A percentile compares a stretch with the other conserved stretches of the same genome.
phyloP scores from a whole-genome alignment of 2,797 vertebrate species.

The Sylvilagus floridanus region DNA sequence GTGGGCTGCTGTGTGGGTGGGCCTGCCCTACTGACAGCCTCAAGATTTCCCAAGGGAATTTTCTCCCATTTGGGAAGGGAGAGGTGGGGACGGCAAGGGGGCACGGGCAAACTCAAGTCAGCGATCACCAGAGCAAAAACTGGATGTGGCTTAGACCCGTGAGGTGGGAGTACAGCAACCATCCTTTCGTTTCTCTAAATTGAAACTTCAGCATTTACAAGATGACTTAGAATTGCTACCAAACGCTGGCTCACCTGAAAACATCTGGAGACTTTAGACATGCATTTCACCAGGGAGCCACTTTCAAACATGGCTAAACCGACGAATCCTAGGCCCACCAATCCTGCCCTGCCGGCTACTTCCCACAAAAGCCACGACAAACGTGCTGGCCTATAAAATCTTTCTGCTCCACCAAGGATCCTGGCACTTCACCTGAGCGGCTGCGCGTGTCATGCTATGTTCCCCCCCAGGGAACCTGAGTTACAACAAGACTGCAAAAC shows the following conservation, averaged over 20 bases:
- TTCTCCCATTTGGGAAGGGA: neutral
- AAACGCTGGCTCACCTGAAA: neutral
- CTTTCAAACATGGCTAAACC: neutral
- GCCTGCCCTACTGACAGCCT: neutral
- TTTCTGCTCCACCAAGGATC: neutral
- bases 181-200: constrained; percentile 22
- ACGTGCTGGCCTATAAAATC: neutral
- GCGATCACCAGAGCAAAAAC: neutral
- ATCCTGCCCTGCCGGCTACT: neutral
- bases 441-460: neutral
- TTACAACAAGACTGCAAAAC: neutral
- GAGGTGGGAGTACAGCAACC: neutral
- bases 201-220: neutral
- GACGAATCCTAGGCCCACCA: neutral
- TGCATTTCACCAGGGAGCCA: neutral
- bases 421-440: fast-evolving
- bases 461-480: neutral
- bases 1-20: neutral
- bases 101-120: neutral
- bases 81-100: neutral
- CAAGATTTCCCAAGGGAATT: neutral
- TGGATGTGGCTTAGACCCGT: neutral
- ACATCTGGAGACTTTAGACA: neutral
- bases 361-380: neutral
- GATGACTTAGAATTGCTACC: neutral